Percentiles rank a stretch among this genome's conserved stretches.
Conservation (phyloP, 2,888 invertebrate species). For the Hermaeophaga mercurialis region DNA sequence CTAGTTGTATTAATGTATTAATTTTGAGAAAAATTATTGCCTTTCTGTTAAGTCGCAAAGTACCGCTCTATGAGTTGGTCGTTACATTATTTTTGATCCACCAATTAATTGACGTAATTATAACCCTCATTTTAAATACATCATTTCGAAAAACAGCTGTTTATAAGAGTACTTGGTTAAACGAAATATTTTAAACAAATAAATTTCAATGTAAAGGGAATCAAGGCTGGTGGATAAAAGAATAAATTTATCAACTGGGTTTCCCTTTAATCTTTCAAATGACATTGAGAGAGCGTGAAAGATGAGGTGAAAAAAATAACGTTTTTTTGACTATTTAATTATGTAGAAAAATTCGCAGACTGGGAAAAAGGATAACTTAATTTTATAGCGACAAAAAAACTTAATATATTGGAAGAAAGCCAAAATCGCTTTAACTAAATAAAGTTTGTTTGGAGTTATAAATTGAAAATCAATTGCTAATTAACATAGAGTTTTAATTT, state of each 20-base stretch:
- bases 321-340: conserved; percentile 4
- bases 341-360: conserved; percentile 6
- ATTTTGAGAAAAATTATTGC: too few relatives aligned
- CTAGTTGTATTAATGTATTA: too few relatives aligned
- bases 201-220: conserved; percentile 11
- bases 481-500: neutral
- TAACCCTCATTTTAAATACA: too few relatives aligned
- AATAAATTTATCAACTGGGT: conserved; percentile 6
- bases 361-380: neutral
- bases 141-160: neutral
- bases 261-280: conserved; percentile 3
- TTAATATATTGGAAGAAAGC: neutral
- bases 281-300: conserved; percentile 4
- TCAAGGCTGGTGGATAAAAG: conserved; percentile 2
- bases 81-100: too few relatives aligned
- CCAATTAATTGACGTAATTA: too few relatives aligned
- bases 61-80: too few relatives aligned
- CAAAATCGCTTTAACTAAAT: neutral
- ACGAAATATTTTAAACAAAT: conserved; percentile 4
- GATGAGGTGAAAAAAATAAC: conserved; percentile 3
- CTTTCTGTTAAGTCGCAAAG: too few relatives aligned
- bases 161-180: conserved; percentile 1
- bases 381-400: neutral
- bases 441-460: neutral
- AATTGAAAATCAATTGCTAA: neutral